phyloP scores from a whole-genome alignment of 2,888 invertebrate genomes.

The Fissipunctia ypsillon region DNA sequence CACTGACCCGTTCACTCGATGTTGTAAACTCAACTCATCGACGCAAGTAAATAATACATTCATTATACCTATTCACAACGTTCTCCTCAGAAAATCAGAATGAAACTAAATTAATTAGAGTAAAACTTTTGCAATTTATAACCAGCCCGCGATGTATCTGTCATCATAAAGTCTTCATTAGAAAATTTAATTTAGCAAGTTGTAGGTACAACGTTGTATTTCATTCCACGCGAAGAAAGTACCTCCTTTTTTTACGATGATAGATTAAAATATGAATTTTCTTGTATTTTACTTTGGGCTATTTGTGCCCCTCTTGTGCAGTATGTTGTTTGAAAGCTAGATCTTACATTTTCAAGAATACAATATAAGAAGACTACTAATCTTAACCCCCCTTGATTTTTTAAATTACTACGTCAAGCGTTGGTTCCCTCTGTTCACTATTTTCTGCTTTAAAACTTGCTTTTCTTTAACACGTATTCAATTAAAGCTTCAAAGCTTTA shows the following conservation, averaged over 20 bases:
- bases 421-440: not conserved
- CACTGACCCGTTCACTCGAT: not conserved
- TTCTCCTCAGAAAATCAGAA: constrained; percentile 42
- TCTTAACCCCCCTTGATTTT: not conserved
- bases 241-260: constrained; percentile 37
- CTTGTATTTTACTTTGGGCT: not conserved
- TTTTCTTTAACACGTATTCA: constrained; percentile 18
- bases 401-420: not conserved
- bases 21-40: constrained; percentile 19
- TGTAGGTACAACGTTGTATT: constrained; percentile 50
- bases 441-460: constrained; percentile 18
- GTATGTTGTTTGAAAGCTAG: not conserved
- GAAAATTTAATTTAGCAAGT: constrained; percentile 57
- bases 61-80: constrained; percentile 29
- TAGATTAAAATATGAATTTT: constrained; percentile 41
- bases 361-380: not conserved
- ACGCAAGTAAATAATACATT: constrained; percentile 37
- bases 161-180: constrained; percentile 59
- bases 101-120: constrained; percentile 60
- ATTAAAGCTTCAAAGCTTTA: constrained; percentile 26
- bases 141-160: constrained; percentile 60
- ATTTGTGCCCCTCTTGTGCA: not conserved
- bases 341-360: not conserved
- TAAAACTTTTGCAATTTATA: constrained; percentile 61
- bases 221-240: constrained; percentile 20